These are phyloP conservation scores for Panulirus ornatus DNA, from an alignment of 1,140 invertebrate species.

Conservation along the genomic window DNA sequence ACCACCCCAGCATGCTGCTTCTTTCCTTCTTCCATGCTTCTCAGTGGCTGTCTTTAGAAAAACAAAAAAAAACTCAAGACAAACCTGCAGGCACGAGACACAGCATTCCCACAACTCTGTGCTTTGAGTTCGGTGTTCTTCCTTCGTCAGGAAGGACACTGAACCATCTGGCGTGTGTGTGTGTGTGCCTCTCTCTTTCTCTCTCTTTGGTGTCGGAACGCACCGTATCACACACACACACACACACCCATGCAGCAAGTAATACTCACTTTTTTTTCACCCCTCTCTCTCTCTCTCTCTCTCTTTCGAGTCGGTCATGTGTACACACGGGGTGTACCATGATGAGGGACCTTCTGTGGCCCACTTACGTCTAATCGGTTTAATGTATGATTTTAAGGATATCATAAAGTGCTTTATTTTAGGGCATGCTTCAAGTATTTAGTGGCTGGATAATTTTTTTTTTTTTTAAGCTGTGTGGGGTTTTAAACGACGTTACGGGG, in stretches of 20 bases:
- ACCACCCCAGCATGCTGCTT: too few relatives aligned
- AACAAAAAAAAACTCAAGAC: background rate
- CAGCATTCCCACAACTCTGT: too few relatives aligned
- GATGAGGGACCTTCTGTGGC: background rate
- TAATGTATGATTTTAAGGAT: background rate
- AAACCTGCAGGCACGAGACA: background rate
- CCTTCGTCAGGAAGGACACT: too few relatives aligned
- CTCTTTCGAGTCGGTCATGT: background rate
- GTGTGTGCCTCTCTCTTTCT: too few relatives aligned
- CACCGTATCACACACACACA: background rate
- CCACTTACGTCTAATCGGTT: background rate
- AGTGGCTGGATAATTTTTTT: background rate
- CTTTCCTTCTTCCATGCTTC: conserved; percentile 1
- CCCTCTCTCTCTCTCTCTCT: background rate
- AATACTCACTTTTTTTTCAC: background rate
- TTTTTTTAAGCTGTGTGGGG: too few relatives aligned
- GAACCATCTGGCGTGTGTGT: too few relatives aligned
- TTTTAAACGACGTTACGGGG: too few relatives aligned
- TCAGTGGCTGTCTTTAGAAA: background rate
- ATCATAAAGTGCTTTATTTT: background rate
- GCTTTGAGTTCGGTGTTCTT: too few relatives aligned
- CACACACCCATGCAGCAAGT: background rate
- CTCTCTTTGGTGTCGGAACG: too few relatives aligned
- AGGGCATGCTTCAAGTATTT: background rate
- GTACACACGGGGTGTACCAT: background rate